Base-by-base conservation (phyloP, 2,797 vertebrate genomes). In the Poecilia wingei region DNA sequence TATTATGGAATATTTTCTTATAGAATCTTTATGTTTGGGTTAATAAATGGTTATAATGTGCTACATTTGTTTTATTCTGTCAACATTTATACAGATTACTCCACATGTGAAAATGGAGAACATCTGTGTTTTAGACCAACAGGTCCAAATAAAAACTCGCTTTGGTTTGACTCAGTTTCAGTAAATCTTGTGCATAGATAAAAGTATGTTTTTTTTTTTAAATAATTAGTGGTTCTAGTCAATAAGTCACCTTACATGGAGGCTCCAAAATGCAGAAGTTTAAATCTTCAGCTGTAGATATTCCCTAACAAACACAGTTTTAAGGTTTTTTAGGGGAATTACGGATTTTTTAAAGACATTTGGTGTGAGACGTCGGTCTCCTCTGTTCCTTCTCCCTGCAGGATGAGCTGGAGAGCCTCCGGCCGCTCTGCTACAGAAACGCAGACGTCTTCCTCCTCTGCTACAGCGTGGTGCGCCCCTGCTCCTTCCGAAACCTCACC, bases 371-470 rank as follows among this genome's bases (percentile, higher is more conserved):
- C 39, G 41, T 69, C 9, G 9, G 22, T 16, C 57, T 49, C 55
- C 7, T 31, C 7, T 64, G 31, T 18, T 41, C 3, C 16, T 33
- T 33, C 8, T 36, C 53, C 76, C 4, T 49, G 2, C 79, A 96
- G 95, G 94, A 94, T 0, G 92, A 94, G 70, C 85, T 96, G 74
- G 94, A 95, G 45, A 96, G 95, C 72, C 95, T 98, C 49, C 94
- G 97, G 2, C 97, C 96, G 0, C 94, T 98, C 39, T 98, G 97
- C 94, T 98, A 97, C 92, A 95, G 90, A 73, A 96, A 96, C 57
- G 94, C 97, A 0, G 97, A 97, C 16, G 96, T 97, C 91, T 97
- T 98, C 93, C 92, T 98, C 81, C 94, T 98, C 43, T 98, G 97
- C 96, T 98, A 98, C 95, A 98, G 97, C 0, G 95, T 97, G 6